Base-by-base conservation (phyloP, 2,113 vertebrate genomes). In the Addax nasomaculatus region DNA sequence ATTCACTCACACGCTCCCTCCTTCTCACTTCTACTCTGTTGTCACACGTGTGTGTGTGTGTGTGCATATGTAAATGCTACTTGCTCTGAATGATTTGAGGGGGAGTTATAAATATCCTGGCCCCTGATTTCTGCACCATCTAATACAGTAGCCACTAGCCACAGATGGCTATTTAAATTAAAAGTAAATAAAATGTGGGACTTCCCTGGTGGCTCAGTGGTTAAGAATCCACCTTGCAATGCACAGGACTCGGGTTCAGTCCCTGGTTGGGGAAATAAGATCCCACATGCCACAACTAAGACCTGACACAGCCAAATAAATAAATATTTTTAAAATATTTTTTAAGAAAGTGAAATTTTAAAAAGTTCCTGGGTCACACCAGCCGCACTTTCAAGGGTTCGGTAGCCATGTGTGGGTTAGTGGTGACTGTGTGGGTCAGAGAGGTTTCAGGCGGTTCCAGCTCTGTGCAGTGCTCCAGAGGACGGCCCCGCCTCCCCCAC, bases 1-100 rank as follows among this genome's bases (percentile, higher is more conserved):
- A 1, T 25, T 13, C 33, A 1, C 29, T 10, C 15, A 14, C 19
- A 0, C 0, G 6, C 23, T 3, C 14, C 0, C 3, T 51, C 7
- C 3, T 16, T 53, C 11, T 51, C 30, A 11, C n/a, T 45, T 19
- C 45, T 29, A 49, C 30, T 43, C 13, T 29, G 33, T 21, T 25
- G n/a, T 79, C 15, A 1, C 16, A 16, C 6, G 2, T 30, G 17
- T 47, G 29, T 51, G 17, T n/a, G n/a, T 19, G 19, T 25, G 43
- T 43, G 43, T 43, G 43, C 6, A 27, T n/a, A 12, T 5, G 6
- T 55, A 21, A 5, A 9, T 16, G 43, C 60, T 13, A 0, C 60
- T 84, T 79, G 23, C 47, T 30, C 73, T 51, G 78, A 53, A 19
- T 70, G 90, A 81, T 8, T 7, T 17, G 14, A 51, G 30, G 43